A percentile compares a stretch with the other conserved stretches of the same genome.
phyloP scores from a whole-genome alignment of 2,113 vertebrate genomes.

The Ophthalmolycus amberensis region DNA sequence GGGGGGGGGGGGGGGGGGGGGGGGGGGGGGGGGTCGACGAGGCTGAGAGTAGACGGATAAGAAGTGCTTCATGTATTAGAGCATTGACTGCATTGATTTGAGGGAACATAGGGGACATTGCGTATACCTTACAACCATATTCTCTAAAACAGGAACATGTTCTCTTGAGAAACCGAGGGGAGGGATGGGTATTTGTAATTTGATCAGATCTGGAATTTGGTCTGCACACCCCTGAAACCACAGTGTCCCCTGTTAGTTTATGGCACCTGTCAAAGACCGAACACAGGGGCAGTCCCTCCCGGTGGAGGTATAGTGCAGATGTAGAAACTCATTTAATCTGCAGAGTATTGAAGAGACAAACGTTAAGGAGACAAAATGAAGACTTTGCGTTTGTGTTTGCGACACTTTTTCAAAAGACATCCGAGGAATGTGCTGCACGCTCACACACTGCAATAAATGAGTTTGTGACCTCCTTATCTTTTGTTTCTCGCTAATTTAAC shows the following conservation, averaged over 20 bases:
- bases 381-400: background rate
- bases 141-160: background rate
- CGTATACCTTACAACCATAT: background rate
- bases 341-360: background rate
- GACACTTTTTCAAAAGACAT: background rate
- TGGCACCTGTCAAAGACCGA: slow-evolving; percentile 38
- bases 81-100: slow-evolving; percentile 30
- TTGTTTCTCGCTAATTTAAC: background rate
- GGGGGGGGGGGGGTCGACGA: no score
- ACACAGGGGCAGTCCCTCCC: slow-evolving; percentile 21
- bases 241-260: slow-evolving; percentile 37
- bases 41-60: background rate
- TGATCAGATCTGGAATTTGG: slow-evolving; percentile 14
- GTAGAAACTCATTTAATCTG: slow-evolving; percentile 14
- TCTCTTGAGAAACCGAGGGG: slow-evolving; percentile 4
- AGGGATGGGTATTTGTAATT: background rate
- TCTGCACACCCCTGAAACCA: slow-evolving; percentile 6
- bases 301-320: background rate
- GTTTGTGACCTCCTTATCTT: background rate
- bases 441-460: background rate
- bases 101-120: background rate
- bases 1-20: no score
- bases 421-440: no score
- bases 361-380: background rate
- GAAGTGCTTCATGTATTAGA: background rate